These are phyloP conservation scores for Myanophis thanlyinensis DNA, from an alignment of 2,113 vertebrate genomes.

Conservation along the genomic window DNA sequence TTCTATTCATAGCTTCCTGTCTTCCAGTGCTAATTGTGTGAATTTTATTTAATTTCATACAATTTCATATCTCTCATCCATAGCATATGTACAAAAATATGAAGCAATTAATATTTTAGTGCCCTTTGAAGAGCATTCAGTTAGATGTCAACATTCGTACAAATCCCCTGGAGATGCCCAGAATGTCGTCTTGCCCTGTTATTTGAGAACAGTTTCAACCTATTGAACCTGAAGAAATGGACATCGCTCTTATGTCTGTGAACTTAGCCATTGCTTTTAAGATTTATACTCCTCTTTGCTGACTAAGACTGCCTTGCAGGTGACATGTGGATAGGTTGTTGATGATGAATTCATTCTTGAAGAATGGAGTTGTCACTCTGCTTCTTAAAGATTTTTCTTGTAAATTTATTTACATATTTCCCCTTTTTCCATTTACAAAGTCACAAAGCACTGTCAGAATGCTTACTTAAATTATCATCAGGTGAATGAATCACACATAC, in stretches of 20 bases:
- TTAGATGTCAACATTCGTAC: neutral
- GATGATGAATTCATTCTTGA: neutral
- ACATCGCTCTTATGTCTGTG: neutral
- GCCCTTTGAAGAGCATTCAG: neutral
- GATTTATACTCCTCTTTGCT: neutral
- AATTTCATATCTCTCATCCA: neutral
- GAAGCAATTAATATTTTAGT: neutral
- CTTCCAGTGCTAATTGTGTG: neutral
- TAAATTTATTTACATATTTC: neutral
- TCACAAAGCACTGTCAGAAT: neutral
- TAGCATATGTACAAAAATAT: neutral
- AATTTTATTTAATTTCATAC: neutral
- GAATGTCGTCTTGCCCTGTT: neutral
- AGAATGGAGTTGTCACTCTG: neutral
- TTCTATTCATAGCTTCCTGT: neutral
- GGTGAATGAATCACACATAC: neutral
- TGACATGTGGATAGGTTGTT: neutral
- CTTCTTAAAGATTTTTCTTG: neutral
- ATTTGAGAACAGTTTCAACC: neutral
- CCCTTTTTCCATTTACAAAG: neutral
- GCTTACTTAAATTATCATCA: neutral
- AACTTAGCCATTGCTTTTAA: neutral
- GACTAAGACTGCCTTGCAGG: neutral
- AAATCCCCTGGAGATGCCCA: neutral
- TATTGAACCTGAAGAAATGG: neutral